Conservation (phyloP, 2,888 invertebrate species). For the Plebejus argus region DNA sequence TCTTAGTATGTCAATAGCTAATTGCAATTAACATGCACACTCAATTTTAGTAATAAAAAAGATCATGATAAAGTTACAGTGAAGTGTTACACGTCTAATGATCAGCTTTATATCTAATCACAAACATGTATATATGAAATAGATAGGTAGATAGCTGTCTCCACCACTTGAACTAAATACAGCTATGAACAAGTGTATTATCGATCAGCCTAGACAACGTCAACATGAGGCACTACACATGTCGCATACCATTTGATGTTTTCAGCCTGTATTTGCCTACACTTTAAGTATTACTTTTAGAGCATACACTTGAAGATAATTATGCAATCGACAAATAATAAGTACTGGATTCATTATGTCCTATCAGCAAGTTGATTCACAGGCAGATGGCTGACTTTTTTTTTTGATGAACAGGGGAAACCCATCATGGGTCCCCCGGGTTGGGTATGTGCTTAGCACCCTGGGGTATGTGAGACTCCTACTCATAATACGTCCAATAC, state of each 20-base stretch:
- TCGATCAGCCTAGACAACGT: neutral
- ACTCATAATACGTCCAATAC: too few species aligned
- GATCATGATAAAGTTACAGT: neutral
- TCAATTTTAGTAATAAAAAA: neutral
- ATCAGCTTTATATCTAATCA: neutral
- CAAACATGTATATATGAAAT: neutral
- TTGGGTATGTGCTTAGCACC: too few species aligned
- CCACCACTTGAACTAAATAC: constrained; percentile 17
- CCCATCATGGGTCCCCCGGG: too few species aligned
- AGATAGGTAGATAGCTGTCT: neutral
- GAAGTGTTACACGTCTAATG: neutral
- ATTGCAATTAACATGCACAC: neutral
- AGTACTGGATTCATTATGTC: too few species aligned
- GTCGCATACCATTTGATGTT: neutral
- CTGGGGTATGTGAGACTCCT: too few species aligned
- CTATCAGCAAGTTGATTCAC: too few species aligned
- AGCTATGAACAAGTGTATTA: neutral
- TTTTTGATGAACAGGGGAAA: too few species aligned
- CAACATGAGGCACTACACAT: neutral
- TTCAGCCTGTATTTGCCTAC: neutral
- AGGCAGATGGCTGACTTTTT: too few species aligned
- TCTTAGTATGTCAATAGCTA: neutral
- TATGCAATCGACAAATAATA: too few species aligned
- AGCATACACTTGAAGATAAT: too few species aligned
- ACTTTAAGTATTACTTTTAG: neutral